Conservation (phyloP, 2,113 vertebrate genomes). For the Tachycineta bicolor region DNA sequence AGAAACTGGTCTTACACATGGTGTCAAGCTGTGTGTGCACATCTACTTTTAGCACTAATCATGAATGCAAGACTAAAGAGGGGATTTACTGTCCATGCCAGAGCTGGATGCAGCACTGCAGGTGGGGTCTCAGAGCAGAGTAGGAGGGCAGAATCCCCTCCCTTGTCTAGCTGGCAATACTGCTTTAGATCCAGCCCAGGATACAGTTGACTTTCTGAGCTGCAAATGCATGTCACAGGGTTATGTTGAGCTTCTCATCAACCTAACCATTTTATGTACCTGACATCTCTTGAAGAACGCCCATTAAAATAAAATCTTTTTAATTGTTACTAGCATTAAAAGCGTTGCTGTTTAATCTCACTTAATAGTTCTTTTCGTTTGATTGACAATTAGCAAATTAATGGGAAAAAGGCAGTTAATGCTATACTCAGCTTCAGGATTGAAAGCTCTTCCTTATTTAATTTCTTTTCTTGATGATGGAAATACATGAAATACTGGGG, state of each 20-base stretch:
- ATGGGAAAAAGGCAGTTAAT: conserved; percentile 12
- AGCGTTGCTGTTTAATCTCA: not conserved
- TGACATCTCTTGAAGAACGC: conserved; percentile 27
- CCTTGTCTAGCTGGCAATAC: fast-evolving
- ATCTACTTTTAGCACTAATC: not conserved
- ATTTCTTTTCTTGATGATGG: not conserved
- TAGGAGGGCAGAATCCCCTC: not conserved
- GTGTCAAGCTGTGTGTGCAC: not conserved
- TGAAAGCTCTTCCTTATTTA: not conserved
- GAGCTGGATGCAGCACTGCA: not conserved
- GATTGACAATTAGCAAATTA: conserved; percentile 32
- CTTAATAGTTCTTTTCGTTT: conserved; percentile 4
- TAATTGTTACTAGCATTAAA: conserved; percentile 3
- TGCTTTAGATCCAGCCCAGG: not conserved
- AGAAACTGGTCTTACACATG: not conserved
- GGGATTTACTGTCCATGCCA: not conserved
- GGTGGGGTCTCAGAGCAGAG: not conserved
- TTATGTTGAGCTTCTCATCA: not conserved
- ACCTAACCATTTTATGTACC: not conserved
- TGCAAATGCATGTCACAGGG: not conserved
- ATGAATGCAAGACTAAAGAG: not conserved
- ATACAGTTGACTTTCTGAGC: not conserved
- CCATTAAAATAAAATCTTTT: conserved; percentile 31
- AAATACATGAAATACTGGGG: not conserved
- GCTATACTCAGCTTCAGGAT: not conserved